Evolutionary conservation across 2,113 vertebrate species (phyloP).

Genomic region (Hystrix cristata): DNA sequence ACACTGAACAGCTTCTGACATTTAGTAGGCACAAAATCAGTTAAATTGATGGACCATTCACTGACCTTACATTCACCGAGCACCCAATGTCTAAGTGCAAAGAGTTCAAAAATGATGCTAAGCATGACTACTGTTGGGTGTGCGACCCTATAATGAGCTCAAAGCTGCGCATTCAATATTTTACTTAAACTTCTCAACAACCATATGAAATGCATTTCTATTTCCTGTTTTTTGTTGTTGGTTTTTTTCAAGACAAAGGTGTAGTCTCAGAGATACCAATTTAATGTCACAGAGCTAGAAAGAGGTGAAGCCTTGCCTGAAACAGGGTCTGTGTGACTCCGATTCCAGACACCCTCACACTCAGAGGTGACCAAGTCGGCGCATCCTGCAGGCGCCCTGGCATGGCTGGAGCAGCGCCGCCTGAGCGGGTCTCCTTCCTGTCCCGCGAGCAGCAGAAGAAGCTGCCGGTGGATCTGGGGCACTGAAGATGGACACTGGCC

Average conservation of each 20-base stretch:
- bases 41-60: not conserved
- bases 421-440: not conserved
- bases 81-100: not conserved
- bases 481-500: not conserved
- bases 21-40: not conserved
- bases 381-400: not conserved
- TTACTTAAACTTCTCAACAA: slow-evolving; percentile 26
- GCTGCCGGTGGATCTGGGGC: not conserved
- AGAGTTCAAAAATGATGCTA: not conserved
- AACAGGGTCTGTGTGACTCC: not conserved
- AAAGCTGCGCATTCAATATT: not conserved
- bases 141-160: not conserved
- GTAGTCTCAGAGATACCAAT: not conserved
- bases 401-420: not conserved
- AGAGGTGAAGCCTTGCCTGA: not conserved
- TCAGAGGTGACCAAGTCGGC: not conserved
- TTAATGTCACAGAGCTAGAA: not conserved
- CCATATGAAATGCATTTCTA: not conserved
- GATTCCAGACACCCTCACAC: not conserved
- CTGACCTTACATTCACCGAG: not conserved
- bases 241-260: not conserved
- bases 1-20: not conserved
- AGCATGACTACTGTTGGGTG: not conserved
- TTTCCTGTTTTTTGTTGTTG: not conserved
- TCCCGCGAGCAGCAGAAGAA: not conserved